A percentile compares a stretch with the other conserved stretches of the same genome.
Conservation (phyloP, 2,888 invertebrate genomes). For the Xanthorhoe spadicearia region DNA sequence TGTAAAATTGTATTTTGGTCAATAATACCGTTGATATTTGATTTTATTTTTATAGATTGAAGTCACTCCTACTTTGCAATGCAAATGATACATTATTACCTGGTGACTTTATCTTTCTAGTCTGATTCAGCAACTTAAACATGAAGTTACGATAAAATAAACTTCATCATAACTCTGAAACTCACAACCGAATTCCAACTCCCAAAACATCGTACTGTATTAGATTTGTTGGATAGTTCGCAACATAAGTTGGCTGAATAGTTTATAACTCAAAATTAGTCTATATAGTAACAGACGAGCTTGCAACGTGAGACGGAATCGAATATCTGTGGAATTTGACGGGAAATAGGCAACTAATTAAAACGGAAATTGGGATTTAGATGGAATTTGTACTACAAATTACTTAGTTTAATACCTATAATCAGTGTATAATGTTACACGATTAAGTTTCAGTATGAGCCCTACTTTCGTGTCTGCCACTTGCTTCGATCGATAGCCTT, state of each 20-base stretch:
- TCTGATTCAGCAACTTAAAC: neutral
- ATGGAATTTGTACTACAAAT: constrained; percentile 9
- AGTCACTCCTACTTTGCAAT: no score
- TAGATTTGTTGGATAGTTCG: constrained; percentile 25
- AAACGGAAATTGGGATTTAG: constrained; percentile 11
- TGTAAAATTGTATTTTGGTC: neutral
- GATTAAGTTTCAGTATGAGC: neutral
- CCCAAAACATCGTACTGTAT: constrained; percentile 16
- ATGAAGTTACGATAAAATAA: constrained; percentile 1
- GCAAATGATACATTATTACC: no score
- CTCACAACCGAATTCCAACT: constrained; percentile 19
- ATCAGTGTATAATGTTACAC: neutral
- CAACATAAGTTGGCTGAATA: constrained; percentile 20
- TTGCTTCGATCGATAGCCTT: no score
- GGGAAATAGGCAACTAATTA: constrained; percentile 22
- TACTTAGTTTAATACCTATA: neutral
- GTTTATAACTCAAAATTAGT: constrained; percentile 32
- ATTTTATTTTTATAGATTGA: no score
- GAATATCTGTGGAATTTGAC: constrained; percentile 17
- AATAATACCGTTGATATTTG: no score
- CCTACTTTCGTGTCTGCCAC: no score
- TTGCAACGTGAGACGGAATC: constrained; percentile 19
- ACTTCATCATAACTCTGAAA: neutral
- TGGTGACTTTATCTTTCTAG: neutral
- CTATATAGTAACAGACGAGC: constrained; percentile 11